Evolutionary conservation across 2,113 vertebrate species (phyloP), one percentile per base, ranked within the genome.

Genomic region (Oreochromis spilurus): DNA sequence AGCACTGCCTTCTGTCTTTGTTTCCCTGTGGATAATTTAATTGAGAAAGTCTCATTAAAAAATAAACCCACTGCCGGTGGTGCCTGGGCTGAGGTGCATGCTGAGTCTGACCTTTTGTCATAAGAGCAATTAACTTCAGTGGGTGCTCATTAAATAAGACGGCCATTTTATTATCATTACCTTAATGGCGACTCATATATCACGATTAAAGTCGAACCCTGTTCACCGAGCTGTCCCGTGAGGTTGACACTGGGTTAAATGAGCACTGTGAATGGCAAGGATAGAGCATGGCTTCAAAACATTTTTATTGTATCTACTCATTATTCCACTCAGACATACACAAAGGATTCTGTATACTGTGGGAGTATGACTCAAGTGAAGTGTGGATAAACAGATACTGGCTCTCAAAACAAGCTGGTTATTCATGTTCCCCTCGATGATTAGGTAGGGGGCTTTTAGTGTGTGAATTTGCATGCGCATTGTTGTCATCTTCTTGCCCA

Each of bases 41-140:
- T 91, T 77, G 84, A 83, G 60, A 93, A 94, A 91, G 65, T 94
- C 86, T 88, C 82, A 90, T 93, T 93, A 92, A 93, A 87, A 70
- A 50, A n/a, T 19, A 72, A 50, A 50, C 16, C n/a, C 80, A 45
- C 16, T 60, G 75, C 85, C 60, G 24, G 55, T 81, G 82, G 85
- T 26, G 77, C 43, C 78, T 34, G 57, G 67, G 57, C 78, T 58
- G 83, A 82, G 72, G 87, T 82, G 84, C 91, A 90, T 43, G 89
- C 90, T 58, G 83, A 82, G 86, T 52, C 52, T 93, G 92, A 95
- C 90, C 92, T 94, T 95, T 95, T 72, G 90, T 94, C 89, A 90
- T 78, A 79, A 81, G 88, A 84, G 72, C 87, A 93, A 92, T 96
- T 94, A 95, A 88, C 87, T 90, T 54, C 77, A 89, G 82, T 50